Evolutionary conservation across 1,140 invertebrate species (phyloP).

Genomic region (Hypsibius dujardini): DNA sequence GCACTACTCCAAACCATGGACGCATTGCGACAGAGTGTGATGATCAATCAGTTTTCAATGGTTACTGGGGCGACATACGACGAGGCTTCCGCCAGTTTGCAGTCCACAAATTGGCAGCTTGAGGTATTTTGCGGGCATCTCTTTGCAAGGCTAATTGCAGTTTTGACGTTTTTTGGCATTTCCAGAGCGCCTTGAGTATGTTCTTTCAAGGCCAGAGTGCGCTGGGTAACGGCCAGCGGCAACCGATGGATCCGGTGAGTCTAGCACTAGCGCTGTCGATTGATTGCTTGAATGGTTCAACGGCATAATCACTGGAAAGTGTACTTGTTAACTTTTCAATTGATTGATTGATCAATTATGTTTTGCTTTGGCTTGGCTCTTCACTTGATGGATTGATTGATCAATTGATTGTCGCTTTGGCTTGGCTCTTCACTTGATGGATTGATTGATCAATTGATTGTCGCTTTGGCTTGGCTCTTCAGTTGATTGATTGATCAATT

Average conservation of each 20-base stretch:
- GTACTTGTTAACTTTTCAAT: too few species aligned
- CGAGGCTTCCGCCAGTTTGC: not conserved
- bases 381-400: too few species aligned
- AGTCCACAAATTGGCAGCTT: not conserved
- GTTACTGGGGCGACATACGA: not conserved
- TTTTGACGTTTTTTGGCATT: constrained; percentile 25
- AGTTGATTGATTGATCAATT: too few species aligned
- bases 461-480: too few species aligned
- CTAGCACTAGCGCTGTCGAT: not conserved
- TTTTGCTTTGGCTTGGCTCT: too few species aligned
- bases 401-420: too few species aligned
- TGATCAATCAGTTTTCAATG: constrained; percentile 12
- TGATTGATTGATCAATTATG: too few species aligned
- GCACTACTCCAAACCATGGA: not conserved
- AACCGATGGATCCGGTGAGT: constrained; percentile 37
- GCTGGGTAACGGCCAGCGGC: constrained; percentile 50
- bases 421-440: too few species aligned
- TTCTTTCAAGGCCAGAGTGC: constrained; percentile 81
- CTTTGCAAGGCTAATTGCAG: not conserved
- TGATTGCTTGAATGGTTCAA: too few species aligned
- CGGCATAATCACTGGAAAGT: too few species aligned
- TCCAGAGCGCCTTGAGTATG: constrained; percentile 72
- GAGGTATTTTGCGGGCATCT: constrained; percentile 7
- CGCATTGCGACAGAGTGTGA: not conserved
- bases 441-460: too few species aligned